These are phyloP conservation scores for Hyperopisus bebe DNA, from an alignment of 2,113 vertebrate genomes.

Conservation along the genomic window DNA sequence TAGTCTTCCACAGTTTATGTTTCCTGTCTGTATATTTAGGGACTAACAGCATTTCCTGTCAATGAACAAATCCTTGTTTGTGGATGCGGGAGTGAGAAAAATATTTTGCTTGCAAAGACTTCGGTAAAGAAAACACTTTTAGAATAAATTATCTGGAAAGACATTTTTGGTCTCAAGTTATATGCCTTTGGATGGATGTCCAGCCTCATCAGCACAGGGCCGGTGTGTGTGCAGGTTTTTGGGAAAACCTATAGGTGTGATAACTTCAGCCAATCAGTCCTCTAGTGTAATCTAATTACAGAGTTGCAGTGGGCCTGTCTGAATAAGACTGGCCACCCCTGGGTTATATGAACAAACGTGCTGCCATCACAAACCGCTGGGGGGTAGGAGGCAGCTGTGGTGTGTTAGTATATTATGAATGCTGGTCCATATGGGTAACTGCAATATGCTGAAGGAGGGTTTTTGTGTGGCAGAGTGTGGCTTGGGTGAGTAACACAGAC, in stretches of 20 bases:
- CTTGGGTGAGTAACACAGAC: not conserved
- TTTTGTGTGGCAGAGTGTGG: not conserved
- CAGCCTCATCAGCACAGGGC: too few species aligned
- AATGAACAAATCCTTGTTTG: not conserved
- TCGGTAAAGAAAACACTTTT: not conserved
- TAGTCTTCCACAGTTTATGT: not conserved
- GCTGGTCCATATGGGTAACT: not conserved
- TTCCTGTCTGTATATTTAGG: not conserved
- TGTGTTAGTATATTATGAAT: not conserved
- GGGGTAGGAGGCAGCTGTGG: not conserved
- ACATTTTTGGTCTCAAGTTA: not conserved
- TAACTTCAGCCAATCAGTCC: too few species aligned
- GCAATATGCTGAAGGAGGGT: not conserved
- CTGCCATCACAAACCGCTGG: not conserved
- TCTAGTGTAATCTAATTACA: too few species aligned
- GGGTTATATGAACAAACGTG: not conserved
- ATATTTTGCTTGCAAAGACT: not conserved
- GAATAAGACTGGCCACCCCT: too few species aligned
- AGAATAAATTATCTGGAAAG: not conserved
- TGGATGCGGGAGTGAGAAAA: not conserved
- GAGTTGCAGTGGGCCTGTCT: too few species aligned
- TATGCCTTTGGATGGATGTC: not conserved
- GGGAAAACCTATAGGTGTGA: too few species aligned
- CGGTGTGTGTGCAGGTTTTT: too few species aligned
- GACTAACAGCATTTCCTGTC: not conserved